phyloP scores from a whole-genome alignment of 2,797 vertebrate species.

The Melanotaenia maccullochi region DNA sequence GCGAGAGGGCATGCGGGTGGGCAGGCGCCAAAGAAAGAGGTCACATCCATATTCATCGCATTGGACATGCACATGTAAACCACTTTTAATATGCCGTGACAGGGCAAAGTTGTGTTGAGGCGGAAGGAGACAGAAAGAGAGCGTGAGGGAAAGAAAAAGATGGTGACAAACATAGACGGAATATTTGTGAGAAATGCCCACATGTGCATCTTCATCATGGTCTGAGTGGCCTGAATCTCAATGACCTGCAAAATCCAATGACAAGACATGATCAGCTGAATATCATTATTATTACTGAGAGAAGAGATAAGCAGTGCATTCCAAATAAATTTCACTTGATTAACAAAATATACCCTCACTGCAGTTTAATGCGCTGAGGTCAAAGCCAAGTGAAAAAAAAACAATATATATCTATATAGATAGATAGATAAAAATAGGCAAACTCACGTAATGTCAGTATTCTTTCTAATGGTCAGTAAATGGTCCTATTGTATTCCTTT shows the following conservation, averaged over 20 bases:
- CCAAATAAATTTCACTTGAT: constrained; percentile 11
- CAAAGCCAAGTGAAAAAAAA: background rate
- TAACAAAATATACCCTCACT: background rate
- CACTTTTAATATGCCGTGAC: constrained; percentile 97
- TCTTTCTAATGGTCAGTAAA: background rate
- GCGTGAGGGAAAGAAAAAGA: constrained; percentile 57
- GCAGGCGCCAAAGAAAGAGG: constrained; percentile 93
- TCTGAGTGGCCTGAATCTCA: constrained; percentile 43
- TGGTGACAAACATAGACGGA: constrained; percentile 54
- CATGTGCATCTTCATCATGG: constrained; percentile 54
- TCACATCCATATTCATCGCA: constrained; percentile 99
- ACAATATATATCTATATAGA: too few relatives aligned
- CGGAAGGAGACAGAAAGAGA: constrained; percentile 80
- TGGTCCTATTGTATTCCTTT: background rate
- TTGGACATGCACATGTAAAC: constrained; percentile 97
- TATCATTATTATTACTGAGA: constrained; percentile 6
- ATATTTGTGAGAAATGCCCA: constrained; percentile 70
- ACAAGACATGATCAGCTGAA: constrained; percentile 4
- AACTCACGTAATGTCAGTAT: background rate
- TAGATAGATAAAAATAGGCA: background rate
- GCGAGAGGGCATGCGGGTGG: constrained; percentile 83
- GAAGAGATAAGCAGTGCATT: background rate
- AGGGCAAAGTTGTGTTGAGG: constrained; percentile 88
- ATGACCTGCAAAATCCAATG: constrained; percentile 43
- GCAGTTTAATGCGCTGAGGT: background rate